Base-by-base conservation (phyloP, 2,888 invertebrate species). In the Drosophila melanocephala region DNA sequence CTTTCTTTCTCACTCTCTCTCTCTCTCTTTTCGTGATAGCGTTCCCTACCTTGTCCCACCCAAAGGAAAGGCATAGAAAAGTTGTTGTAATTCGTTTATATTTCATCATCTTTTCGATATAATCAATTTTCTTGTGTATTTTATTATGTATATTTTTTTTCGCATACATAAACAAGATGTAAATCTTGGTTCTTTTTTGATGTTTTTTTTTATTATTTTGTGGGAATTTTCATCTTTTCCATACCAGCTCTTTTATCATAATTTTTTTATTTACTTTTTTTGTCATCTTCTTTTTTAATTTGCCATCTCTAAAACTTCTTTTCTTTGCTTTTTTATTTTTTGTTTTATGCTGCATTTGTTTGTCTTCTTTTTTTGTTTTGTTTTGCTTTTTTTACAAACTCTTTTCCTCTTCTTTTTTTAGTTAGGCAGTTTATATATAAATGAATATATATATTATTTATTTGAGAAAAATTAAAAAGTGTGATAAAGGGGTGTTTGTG, bases 401-500 rank as follows among this genome's bases (percentile, higher is more conserved):
- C 66, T 75, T 81, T 79, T 78, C 71, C 28, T 56, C 52, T 35
- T 75, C 74, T 80, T 80, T 78, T 78, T 83, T 76, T 72, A 30
- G 55, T 69, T 80, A 59, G 52, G 73, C 68, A 74, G 72, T 72
- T 65, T 75, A 70, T 67, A 72, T 81, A 77, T 71, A 77, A 42
- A 62, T 51, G 59, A 55, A 56, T 66, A 66, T 77, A 53, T 63
- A 58, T 58, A 69, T 73, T 56, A 53, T 69, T 65, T 67, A 70
- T 67, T 81, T 76, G 77, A 76, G 75, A 77, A 85, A 90, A 92
- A 88, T 90, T 88, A 92, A 92, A 92, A 87, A 87, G 84, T 90
- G 92, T 92, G 89, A 91, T 83, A 84, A 83, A 79, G 82, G 90
- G 89, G 82, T 88, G 84, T 92, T 88, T 90, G 91, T 92, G 88